Conservation (phyloP, 2,888 invertebrate genomes). For the Pherbina coryleti region DNA sequence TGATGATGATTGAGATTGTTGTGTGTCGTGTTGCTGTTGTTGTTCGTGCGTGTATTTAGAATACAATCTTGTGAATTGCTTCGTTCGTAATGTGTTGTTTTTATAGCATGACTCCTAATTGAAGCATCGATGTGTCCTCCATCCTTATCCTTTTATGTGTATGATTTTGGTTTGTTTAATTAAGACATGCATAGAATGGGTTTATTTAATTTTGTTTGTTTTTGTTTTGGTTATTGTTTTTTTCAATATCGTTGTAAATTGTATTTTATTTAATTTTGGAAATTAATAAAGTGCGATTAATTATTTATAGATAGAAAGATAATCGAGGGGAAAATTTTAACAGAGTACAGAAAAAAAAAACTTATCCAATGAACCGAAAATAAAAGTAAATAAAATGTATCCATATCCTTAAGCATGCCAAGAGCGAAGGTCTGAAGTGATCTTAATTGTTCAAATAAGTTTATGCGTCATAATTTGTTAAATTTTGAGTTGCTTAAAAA, state of each 20-base stretch:
- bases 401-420: too few species aligned
- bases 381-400: too few species aligned
- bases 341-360: too few species aligned
- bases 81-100: constrained; percentile 58
- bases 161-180: neutral
- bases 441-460: too few species aligned
- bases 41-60: constrained; percentile 45
- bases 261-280: neutral
- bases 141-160: constrained; percentile 59
- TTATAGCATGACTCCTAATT: constrained; percentile 49
- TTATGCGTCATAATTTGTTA: too few species aligned
- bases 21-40: constrained; percentile 49
- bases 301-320: neutral
- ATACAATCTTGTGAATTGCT: constrained; percentile 59
- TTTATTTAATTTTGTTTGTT: neutral
- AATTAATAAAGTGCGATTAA: neutral
- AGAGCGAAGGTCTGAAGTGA: too few species aligned
- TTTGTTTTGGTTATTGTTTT: neutral
- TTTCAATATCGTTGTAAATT: neutral
- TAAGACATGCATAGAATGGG: neutral
- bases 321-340: neutral
- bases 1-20: constrained; percentile 48
- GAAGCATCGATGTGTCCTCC: constrained; percentile 40
- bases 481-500: too few species aligned
- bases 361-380: too few species aligned